These are phyloP conservation scores for Macaria liturata DNA, from an alignment of 2,888 invertebrate genomes.

Conservation along the genomic window DNA sequence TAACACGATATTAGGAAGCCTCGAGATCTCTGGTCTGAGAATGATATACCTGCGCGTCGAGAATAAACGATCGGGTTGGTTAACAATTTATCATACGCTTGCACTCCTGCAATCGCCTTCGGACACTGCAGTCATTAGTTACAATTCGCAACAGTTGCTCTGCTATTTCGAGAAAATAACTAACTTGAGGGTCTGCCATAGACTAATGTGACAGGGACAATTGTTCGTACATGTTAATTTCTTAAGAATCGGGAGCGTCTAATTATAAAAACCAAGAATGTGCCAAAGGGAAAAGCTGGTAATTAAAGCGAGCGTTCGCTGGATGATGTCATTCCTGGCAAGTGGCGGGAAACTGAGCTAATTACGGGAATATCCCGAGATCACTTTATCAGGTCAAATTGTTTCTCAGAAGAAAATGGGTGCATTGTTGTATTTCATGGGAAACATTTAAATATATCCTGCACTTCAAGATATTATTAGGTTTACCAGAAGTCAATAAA, in stretches of 20 bases:
- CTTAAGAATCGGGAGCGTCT: slow-evolving; percentile 27
- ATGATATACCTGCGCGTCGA: slow-evolving; percentile 51
- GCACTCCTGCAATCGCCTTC: slow-evolving; percentile 54
- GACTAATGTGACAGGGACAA: slow-evolving; percentile 38
- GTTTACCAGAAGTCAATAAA: too few species aligned
- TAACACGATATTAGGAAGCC: slow-evolving; percentile 32
- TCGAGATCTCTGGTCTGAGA: slow-evolving; percentile 35
- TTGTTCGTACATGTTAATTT: slow-evolving; percentile 30
- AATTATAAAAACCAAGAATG: slow-evolving; percentile 32
- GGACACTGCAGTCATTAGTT: slow-evolving; percentile 65
- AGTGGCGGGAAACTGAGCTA: slow-evolving; percentile 31
- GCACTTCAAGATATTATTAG: too few species aligned
- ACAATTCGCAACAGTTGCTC: slow-evolving; percentile 67
- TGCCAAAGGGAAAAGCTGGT: slow-evolving; percentile 47
- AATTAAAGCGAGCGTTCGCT: slow-evolving; percentile 33
- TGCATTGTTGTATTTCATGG: neutral
- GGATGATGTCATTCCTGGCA: slow-evolving; percentile 39
- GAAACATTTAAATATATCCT: too few species aligned
- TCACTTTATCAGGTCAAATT: slow-evolving; percentile 11
- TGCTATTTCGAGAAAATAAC: slow-evolving; percentile 61
- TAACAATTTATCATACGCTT: slow-evolving; percentile 61
- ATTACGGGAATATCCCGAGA: slow-evolving; percentile 46
- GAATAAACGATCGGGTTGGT: slow-evolving; percentile 57
- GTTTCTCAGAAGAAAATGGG: slow-evolving; percentile 15
- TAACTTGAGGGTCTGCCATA: slow-evolving; percentile 45